Percentiles rank a stretch among this genome's conserved stretches.
Conservation (phyloP, 2,888 invertebrate genomes). For the Lasius platythorax region DNA sequence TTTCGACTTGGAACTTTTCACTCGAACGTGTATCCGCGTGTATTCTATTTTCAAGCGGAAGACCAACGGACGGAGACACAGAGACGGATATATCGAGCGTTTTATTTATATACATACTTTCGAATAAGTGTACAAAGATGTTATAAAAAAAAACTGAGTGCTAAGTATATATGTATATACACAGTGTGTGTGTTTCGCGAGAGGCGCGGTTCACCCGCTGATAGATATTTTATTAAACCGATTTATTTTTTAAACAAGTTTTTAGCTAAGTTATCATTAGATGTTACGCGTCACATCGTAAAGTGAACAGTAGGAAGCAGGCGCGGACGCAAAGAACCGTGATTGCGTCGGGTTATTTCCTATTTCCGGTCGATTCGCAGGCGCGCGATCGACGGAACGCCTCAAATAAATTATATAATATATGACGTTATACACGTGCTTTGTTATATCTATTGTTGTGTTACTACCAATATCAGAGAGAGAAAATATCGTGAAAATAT, state of each 20-base stretch:
- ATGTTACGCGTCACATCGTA: neutral
- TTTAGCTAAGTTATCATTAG: neutral
- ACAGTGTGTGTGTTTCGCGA: slow-evolving; percentile 14
- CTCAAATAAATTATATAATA: slow-evolving; percentile 33
- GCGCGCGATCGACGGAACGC: neutral
- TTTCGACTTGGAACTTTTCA: slow-evolving; percentile 18
- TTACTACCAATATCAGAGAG: slow-evolving; percentile 61
- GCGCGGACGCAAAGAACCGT: neutral
- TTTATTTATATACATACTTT: neutral
- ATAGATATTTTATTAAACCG: slow-evolving; percentile 8
- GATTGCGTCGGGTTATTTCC: neutral
- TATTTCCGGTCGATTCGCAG: slow-evolving; percentile 2
- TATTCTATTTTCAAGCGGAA: slow-evolving; percentile 9
- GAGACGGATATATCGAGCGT: neutral
- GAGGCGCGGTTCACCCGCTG: slow-evolving; percentile 7
- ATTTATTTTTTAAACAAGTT: slow-evolving; percentile 33
- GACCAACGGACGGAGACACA: slow-evolving; percentile 15
- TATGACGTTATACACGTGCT: slow-evolving; percentile 43
- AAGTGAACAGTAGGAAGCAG: slow-evolving; percentile 1
- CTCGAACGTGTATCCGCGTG: slow-evolving; percentile 25
- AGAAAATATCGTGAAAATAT: slow-evolving; percentile 27
- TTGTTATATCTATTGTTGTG: slow-evolving; percentile 62
- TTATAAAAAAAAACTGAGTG: slow-evolving; percentile 18
- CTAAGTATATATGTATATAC: slow-evolving; percentile 32
- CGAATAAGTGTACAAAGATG: slow-evolving; percentile 35